Percentiles rank a stretch among this genome's conserved stretches.
These are phyloP conservation scores for Aphelenchoides bicaudatus DNA, from an alignment of 2,888 invertebrate genomes.

Conservation along the genomic window DNA sequence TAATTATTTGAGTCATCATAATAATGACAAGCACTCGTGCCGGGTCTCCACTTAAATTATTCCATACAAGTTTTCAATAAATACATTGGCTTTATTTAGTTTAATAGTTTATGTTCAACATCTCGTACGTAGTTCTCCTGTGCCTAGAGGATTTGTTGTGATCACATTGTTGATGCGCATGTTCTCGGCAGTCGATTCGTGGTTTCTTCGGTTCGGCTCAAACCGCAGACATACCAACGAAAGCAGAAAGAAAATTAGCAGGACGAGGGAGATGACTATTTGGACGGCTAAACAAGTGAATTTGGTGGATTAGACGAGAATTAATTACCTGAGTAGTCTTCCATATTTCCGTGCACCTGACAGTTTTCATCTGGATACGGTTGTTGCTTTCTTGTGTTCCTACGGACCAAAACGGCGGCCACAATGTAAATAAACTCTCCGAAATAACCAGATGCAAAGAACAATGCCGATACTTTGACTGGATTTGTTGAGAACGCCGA, in stretches of 20 bases:
- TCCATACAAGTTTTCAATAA: too few species aligned
- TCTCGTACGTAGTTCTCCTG: conserved; percentile 4
- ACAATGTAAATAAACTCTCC: background rate
- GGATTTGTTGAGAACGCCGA: conserved; percentile 1
- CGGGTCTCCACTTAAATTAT: too few species aligned
- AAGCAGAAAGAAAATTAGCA: conserved; percentile 3
- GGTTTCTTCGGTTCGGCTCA: background rate
- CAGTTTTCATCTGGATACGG: background rate
- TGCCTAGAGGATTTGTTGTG: background rate
- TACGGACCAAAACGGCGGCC: too few species aligned
- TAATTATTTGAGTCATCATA: too few species aligned
- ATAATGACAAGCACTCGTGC: too few species aligned
- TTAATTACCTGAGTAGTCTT: background rate
- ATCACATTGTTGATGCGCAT: background rate
- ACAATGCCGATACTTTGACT: background rate
- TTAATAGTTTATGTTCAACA: conserved; percentile 9
- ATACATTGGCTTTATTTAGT: too few species aligned
- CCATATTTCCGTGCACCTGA: background rate
- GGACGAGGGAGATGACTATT: background rate
- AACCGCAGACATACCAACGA: background rate
- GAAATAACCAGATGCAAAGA: background rate
- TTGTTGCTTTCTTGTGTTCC: conserved; percentile 12
- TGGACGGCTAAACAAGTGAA: background rate
- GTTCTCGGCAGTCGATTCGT: background rate
- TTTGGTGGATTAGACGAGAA: too few species aligned